Conservation (phyloP, 2,888 invertebrate species). For the Parnassius glacialis region DNA sequence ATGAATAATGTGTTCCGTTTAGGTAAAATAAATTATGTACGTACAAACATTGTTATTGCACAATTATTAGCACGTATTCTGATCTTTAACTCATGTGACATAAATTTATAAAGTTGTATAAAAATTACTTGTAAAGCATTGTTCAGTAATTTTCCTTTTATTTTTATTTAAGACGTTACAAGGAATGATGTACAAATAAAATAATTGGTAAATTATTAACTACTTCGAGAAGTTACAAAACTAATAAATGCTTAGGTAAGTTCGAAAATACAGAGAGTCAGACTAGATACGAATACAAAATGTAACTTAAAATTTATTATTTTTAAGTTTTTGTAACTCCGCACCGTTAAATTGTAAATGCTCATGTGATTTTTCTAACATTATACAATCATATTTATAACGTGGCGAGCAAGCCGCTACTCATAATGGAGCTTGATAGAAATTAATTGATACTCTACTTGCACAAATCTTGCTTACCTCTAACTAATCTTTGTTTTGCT, state of each 20-base stretch:
- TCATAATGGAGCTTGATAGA: slow-evolving; percentile 27
- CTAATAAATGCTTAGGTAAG: slow-evolving; percentile 6
- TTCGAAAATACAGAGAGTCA: background rate
- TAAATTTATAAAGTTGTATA: slow-evolving; percentile 62
- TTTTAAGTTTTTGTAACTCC: background rate
- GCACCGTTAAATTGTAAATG: slow-evolving; percentile 3
- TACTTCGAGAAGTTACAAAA: background rate
- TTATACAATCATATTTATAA: slow-evolving; percentile 15
- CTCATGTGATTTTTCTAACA: slow-evolving; percentile 7
- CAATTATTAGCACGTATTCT: slow-evolving; percentile 46
- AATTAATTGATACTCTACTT: slow-evolving; percentile 24
- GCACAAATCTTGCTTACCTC: slow-evolving; percentile 16
- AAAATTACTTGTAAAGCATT: slow-evolving; percentile 61
- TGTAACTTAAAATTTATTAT: no score
- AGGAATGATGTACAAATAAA: no score
- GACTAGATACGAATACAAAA: no score
- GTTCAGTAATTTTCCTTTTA: slow-evolving; percentile 30
- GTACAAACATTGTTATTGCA: slow-evolving; percentile 41
- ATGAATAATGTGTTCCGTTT: slow-evolving; percentile 73
- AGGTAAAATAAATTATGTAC: slow-evolving; percentile 58
- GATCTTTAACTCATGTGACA: slow-evolving; percentile 47
- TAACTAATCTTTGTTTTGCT: slow-evolving; percentile 22
- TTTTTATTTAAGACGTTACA: slow-evolving; percentile 12
- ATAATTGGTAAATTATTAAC: background rate
- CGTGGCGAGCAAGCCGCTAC: slow-evolving; percentile 28